Conservation (phyloP, 2,113 vertebrate species). For the Chaetorhynchus papuensis region DNA sequence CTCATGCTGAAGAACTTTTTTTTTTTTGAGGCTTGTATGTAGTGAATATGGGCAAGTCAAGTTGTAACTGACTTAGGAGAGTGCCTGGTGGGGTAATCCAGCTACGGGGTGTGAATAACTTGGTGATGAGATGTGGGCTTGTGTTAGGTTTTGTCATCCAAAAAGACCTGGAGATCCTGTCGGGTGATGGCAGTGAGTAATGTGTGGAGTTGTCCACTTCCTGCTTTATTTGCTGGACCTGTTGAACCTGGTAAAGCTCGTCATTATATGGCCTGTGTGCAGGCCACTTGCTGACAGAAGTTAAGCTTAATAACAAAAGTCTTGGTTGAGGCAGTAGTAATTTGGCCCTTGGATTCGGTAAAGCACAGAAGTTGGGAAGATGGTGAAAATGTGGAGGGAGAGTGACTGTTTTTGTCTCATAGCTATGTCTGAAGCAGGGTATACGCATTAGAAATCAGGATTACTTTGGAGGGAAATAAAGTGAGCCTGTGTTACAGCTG, state of each 20-base stretch:
- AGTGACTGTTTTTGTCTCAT: not conserved
- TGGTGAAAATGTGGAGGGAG: not conserved
- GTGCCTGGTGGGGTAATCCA: not conserved
- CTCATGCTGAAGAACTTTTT: not conserved
- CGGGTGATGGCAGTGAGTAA: not conserved
- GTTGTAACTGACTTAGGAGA: not conserved
- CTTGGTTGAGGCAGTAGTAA: not conserved
- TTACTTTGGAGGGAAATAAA: not conserved
- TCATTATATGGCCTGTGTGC: not conserved
- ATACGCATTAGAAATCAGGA: not conserved
- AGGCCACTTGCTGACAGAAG: not conserved
- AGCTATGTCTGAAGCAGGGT: not conserved
- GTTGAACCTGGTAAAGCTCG: not conserved
- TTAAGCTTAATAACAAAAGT: not conserved
- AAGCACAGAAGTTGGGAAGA: not conserved
- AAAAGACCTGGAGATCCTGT: not conserved
- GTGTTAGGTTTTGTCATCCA: not conserved
- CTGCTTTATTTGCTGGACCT: not conserved
- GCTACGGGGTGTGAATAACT: not conserved
- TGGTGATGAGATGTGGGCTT: not conserved
- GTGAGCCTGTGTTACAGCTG: not conserved
- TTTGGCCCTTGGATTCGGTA: not conserved
- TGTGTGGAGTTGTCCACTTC: not conserved
- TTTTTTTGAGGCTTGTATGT: not conserved
- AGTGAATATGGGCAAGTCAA: not conserved